A percentile compares a stretch with the other conserved stretches of the same genome.
Conservation (phyloP, 2,113 vertebrate species). For the Trichechus manatus region DNA sequence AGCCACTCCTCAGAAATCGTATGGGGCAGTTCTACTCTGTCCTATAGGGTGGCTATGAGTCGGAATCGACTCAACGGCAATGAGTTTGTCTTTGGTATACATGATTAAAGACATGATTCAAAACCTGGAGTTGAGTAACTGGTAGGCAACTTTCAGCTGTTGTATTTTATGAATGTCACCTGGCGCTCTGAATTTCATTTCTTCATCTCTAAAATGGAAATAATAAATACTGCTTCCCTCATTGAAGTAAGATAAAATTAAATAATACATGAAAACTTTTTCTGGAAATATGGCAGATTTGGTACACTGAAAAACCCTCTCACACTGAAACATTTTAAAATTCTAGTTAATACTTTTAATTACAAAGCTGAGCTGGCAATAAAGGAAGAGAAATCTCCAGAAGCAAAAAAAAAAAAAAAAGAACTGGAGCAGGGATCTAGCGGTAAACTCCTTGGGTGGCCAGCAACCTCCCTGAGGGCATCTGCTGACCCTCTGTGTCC, state of each 20-base stretch:
- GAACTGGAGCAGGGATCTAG: neutral
- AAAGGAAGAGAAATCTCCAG: neutral
- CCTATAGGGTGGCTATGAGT: too few relatives aligned
- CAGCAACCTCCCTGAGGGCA: neutral
- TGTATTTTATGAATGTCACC: neutral
- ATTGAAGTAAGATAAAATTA: neutral
- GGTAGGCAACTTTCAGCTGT: neutral
- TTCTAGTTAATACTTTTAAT: neutral
- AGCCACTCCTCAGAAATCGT: too few relatives aligned
- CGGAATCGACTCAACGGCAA: too few relatives aligned
- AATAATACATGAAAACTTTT: neutral
- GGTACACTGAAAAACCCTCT: neutral
- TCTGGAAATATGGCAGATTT: neutral
- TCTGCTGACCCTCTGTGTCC: neutral
- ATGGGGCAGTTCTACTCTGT: too few relatives aligned
- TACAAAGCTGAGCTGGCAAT: neutral
- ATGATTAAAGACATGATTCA: neutral
- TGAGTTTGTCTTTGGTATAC: too few relatives aligned
- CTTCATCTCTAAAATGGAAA: neutral
- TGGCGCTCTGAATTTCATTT: neutral
- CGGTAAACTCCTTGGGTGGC: neutral
- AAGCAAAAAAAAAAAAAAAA: neutral
- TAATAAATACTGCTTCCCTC: neutral
- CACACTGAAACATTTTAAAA: neutral
- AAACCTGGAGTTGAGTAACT: neutral